Percentiles rank a stretch among this genome's conserved stretches.
These are phyloP conservation scores for Cartodere bifasciata DNA, from an alignment of 2,888 invertebrate genomes.

Conservation along the genomic window DNA sequence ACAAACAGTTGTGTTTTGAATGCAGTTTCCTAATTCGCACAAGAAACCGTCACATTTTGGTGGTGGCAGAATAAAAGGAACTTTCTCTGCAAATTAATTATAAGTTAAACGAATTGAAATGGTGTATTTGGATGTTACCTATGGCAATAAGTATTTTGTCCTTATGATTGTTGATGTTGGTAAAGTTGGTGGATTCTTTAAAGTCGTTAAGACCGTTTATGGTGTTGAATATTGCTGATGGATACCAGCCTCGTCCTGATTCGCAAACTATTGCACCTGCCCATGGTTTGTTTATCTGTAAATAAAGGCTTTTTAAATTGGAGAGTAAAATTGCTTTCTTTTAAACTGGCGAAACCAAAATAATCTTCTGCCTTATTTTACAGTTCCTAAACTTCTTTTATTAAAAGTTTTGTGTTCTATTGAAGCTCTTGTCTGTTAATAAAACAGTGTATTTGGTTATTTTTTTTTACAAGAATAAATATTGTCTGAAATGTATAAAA, in stretches of 20 bases:
- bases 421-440: too few relatives aligned
- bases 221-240: conserved; percentile 52
- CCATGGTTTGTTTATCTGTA: too few relatives aligned
- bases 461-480: too few relatives aligned
- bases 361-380: too few relatives aligned
- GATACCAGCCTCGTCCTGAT: conserved; percentile 54
- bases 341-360: too few relatives aligned
- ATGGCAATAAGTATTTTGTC: conserved; percentile 38
- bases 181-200: conserved; percentile 33
- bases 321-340: too few relatives aligned
- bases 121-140: conserved; percentile 32
- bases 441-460: too few relatives aligned
- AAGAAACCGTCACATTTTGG: conserved; percentile 46
- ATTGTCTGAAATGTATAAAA: too few relatives aligned
- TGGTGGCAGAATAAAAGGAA: conserved; percentile 8
- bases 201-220: conserved; percentile 44
- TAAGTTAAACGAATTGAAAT: not conserved
- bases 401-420: too few relatives aligned
- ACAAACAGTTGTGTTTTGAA: conserved; percentile 46
- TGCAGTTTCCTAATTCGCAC: conserved; percentile 58
- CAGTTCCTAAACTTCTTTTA: too few relatives aligned
- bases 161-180: conserved; percentile 42
- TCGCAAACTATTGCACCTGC: conserved; percentile 59
- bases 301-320: too few relatives aligned
- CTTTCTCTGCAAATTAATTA: not conserved